These are phyloP conservation scores for Leucophenga montana DNA, from an alignment of 2,888 invertebrate species.

Conservation along the genomic window DNA sequence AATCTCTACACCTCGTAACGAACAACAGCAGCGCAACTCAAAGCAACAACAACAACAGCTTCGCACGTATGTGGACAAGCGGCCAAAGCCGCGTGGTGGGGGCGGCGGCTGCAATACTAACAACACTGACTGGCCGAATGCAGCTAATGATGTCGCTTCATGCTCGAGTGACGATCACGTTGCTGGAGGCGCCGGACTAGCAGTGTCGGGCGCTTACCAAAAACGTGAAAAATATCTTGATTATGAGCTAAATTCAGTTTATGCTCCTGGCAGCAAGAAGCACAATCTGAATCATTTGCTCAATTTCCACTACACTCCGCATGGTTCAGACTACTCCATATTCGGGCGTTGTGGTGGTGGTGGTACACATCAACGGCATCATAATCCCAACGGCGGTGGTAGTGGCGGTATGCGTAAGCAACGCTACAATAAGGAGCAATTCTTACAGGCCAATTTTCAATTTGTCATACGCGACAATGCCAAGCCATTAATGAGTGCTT, in stretches of 20 bases:
- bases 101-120: constrained; percentile 74
- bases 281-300: constrained; percentile 94
- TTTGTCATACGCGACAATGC: constrained; percentile 90
- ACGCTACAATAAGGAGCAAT: constrained; percentile 94
- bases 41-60: constrained; percentile 75
- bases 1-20: constrained; percentile 76
- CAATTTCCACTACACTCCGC: constrained; percentile 89
- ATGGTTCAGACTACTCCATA: constrained; percentile 71
- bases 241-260: constrained; percentile 86
- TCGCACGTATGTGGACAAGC: constrained; percentile 79
- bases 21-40: constrained; percentile 74
- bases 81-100: constrained; percentile 71
- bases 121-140: constrained; percentile 35
- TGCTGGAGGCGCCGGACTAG: constrained; percentile 71
- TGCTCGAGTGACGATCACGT: constrained; percentile 58
- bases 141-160: constrained; percentile 49
- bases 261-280: constrained; percentile 89
- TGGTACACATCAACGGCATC: constrained; percentile 42
- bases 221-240: constrained; percentile 54
- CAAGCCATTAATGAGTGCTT: constrained; percentile 81
- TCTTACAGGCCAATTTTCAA: constrained; percentile 96
- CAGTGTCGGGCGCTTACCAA: constrained; percentile 50
- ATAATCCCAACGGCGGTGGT: constrained; percentile 23
- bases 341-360: constrained; percentile 49
- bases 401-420: constrained; percentile 68